Percentiles rank a stretch among this genome's conserved stretches.
Conservation (phyloP, 2,113 vertebrate genomes). For the Myodes glareolus region DNA sequence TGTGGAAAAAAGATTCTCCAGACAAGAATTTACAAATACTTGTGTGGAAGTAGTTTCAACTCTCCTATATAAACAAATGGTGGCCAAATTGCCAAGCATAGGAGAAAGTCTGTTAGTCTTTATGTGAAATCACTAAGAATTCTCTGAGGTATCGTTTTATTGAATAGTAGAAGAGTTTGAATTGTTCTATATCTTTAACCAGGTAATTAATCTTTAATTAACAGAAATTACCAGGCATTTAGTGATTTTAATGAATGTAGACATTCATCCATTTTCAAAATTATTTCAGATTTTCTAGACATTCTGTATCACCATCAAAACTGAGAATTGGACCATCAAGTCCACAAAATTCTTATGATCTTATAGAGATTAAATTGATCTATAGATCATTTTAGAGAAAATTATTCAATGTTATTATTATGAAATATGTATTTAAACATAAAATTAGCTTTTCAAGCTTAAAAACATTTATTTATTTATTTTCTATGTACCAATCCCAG, state of each 20-base stretch:
- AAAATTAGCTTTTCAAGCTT: not conserved
- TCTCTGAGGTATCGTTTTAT: not conserved
- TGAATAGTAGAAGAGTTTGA: not conserved
- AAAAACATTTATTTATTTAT: too few relatives aligned
- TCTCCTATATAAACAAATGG: not conserved
- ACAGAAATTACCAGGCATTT: not conserved
- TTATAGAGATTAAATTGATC: not conserved
- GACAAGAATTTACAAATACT: not conserved
- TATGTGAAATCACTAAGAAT: not conserved
- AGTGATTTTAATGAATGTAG: not conserved
- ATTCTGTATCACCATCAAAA: not conserved
- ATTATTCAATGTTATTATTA: not conserved
- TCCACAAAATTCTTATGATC: not conserved
- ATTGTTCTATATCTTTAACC: not conserved
- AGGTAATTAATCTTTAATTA: not conserved
- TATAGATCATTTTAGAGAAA: not conserved
- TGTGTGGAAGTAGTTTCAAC: not conserved
- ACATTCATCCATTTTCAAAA: conserved; percentile 17
- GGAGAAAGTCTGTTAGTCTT: not conserved
- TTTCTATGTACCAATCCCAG: too few relatives aligned
- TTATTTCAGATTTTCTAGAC: not conserved
- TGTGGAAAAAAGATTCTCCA: not conserved
- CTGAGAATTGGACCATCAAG: not conserved
- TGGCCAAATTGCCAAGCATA: not conserved
- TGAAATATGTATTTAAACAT: not conserved